phyloP scores from a whole-genome alignment of 1,140 invertebrate species.

The Lasaia peninsularis region DNA sequence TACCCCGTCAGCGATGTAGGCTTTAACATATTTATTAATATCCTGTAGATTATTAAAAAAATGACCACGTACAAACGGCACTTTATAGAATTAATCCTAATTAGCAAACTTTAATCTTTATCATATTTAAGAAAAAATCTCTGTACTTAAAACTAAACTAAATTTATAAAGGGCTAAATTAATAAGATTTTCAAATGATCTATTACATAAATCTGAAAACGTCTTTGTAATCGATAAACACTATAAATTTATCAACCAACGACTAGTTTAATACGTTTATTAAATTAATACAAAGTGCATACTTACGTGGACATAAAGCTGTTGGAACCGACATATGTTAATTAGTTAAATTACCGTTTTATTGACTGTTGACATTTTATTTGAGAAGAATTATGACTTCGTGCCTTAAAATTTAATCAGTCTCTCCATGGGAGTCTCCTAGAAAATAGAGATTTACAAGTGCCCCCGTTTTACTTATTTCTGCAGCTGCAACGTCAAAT shows the following conservation, averaged over 20 bases:
- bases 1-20: too few species aligned
- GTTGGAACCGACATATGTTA: slow-evolving; percentile 17
- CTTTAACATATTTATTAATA: too few species aligned
- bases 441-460: too few species aligned
- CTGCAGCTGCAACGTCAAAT: too few species aligned
- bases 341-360: slow-evolving; percentile 14
- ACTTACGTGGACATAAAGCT: slow-evolving; percentile 10
- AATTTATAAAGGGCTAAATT: neutral
- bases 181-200: neutral
- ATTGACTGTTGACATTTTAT: slow-evolving; percentile 1
- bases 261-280: slow-evolving; percentile 12
- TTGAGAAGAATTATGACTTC: neutral
- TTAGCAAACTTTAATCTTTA: too few species aligned
- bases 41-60: too few species aligned
- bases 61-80: too few species aligned
- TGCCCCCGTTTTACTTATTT: neutral
- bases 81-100: too few species aligned
- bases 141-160: too few species aligned
- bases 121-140: too few species aligned
- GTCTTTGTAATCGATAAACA: slow-evolving; percentile 1
- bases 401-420: neutral
- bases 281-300: slow-evolving; percentile 19
- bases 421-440: neutral
- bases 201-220: neutral
- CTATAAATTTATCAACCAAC: slow-evolving; percentile 11